A percentile compares a stretch with the other conserved stretches of the same genome.
Evolutionary conservation across 1,140 invertebrate genomes (phyloP).

Genomic region (Caerostris darwini): DNA sequence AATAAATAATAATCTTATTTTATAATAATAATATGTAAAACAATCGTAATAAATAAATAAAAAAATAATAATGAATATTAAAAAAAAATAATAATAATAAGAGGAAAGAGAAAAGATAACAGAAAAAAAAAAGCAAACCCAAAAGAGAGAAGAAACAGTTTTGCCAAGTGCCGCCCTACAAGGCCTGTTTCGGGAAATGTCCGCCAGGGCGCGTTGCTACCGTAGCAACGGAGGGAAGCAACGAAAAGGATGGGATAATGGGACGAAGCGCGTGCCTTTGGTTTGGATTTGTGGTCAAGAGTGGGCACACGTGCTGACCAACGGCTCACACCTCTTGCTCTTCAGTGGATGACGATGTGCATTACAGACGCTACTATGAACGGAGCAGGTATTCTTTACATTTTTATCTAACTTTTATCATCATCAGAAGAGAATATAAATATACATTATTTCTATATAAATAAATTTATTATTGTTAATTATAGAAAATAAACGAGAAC

Average conservation of each 20-base stretch:
- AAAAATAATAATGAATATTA: neutral
- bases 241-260: constrained; percentile 18
- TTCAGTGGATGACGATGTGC: constrained; percentile 69
- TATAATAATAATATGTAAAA: no score
- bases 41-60: neutral
- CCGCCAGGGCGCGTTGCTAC: constrained; percentile 42
- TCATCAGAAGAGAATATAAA: no score
- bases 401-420: neutral
- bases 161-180: neutral
- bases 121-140: neutral
- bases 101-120: neutral
- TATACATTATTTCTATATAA: no score
- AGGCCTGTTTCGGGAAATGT: constrained; percentile 28
- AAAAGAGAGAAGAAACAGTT: neutral
- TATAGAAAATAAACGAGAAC: no score
- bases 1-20: no score
- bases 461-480: no score
- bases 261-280: constrained; percentile 64
- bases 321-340: neutral
- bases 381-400: constrained; percentile 35
- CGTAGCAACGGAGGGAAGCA: neutral
- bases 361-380: constrained; percentile 68
- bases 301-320: constrained; percentile 70
- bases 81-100: neutral
- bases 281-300: constrained; percentile 41